Evolutionary conservation across 2,888 invertebrate species (phyloP).

Genomic region (Globia sparganii): DNA sequence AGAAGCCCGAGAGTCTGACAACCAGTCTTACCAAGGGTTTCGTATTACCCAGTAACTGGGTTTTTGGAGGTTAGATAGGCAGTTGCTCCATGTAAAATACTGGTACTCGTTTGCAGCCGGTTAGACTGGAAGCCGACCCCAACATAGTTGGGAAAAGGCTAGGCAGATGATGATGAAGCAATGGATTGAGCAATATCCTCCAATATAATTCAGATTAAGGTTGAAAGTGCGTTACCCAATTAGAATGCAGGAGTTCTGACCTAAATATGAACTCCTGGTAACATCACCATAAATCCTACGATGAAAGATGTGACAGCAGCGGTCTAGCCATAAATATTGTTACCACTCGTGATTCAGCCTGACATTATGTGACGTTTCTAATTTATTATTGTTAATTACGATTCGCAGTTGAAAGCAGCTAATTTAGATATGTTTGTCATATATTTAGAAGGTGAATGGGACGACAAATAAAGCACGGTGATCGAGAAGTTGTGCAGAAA

Average conservation of each 20-base stretch:
- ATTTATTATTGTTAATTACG: slow-evolving; percentile 69
- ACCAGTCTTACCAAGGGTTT: too few relatives aligned
- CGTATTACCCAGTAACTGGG: too few relatives aligned
- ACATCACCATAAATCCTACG: slow-evolving; percentile 41
- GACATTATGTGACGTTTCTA: slow-evolving; percentile 60
- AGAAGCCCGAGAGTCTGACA: too few relatives aligned
- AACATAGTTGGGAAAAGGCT: too few relatives aligned
- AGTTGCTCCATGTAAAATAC: too few relatives aligned
- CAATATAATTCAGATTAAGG: too few relatives aligned
- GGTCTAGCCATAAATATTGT: slow-evolving; percentile 42
- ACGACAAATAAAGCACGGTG: neutral
- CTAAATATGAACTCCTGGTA: slow-evolving; percentile 20
- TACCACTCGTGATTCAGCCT: slow-evolving; percentile 29
- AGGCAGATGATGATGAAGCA: too few relatives aligned
- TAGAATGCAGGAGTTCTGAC: neutral
- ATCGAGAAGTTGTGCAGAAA: neutral
- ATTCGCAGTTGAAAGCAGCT: slow-evolving; percentile 40
- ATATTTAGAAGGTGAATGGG: slow-evolving; percentile 39
- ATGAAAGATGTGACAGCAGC: slow-evolving; percentile 45
- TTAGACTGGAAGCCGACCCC: too few relatives aligned
- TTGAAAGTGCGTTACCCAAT: too few relatives aligned
- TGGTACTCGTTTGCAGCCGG: too few relatives aligned
- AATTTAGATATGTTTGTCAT: slow-evolving; percentile 22
- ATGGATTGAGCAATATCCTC: too few relatives aligned
- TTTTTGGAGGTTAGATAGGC: too few relatives aligned